Conservation (phyloP, 2,113 vertebrate species). For the Cavia aperea region DNA sequence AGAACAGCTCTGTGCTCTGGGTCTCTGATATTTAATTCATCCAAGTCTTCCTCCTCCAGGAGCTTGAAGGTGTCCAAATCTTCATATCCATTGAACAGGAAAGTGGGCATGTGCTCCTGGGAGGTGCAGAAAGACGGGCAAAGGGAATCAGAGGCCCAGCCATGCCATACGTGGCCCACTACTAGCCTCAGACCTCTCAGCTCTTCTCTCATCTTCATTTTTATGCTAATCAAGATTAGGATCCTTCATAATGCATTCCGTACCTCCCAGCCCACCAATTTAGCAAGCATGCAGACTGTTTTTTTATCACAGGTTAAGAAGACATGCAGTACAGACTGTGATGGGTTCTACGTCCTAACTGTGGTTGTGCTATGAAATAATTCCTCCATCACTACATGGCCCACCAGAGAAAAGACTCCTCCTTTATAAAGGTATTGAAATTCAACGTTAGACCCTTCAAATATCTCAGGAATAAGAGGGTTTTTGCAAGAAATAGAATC, state of each 20-base stretch:
- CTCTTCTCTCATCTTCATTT: neutral
- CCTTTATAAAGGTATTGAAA: neutral
- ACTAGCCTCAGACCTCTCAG: neutral
- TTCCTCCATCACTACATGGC: neutral
- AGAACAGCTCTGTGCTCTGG: slow-evolving; percentile 94
- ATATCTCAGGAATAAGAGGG: neutral
- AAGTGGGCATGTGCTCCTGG: slow-evolving; percentile 98
- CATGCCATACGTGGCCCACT: accelerated
- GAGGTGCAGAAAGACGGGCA: neutral
- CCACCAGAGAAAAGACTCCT: neutral
- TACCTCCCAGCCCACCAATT: neutral
- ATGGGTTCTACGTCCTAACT: neutral
- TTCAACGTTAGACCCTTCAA: neutral
- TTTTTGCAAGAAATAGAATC: neutral
- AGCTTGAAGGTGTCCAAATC: slow-evolving; percentile 98
- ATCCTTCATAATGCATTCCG: neutral
- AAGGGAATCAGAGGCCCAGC: neutral
- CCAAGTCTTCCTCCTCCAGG: slow-evolving; percentile 96
- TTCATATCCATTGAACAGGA: slow-evolving; percentile 98
- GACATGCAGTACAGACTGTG: neutral
- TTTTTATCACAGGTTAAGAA: neutral
- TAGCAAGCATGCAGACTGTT: accelerated
- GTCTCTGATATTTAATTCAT: slow-evolving; percentile 95
- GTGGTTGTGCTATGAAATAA: neutral
- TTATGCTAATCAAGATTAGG: neutral